Base-by-base conservation (phyloP, 2,113 vertebrate genomes). In the Galbula dea region DNA sequence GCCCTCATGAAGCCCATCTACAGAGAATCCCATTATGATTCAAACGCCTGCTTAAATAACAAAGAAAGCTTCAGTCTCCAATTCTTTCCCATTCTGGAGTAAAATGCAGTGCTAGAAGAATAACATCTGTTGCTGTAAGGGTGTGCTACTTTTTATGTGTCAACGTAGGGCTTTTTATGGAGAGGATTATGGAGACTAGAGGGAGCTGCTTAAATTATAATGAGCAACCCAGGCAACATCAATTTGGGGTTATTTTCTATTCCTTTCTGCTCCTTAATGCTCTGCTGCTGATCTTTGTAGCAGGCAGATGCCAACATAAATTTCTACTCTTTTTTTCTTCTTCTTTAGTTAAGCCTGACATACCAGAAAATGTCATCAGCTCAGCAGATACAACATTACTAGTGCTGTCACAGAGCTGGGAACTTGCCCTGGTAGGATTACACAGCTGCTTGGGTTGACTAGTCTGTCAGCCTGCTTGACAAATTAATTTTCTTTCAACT, bases 401-500 rank as follows among this genome's bases (percentile, higher is more conserved):
- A 26, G 62, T 30, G 71, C 43, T 91, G 67, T 45, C 61, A 61
- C 54, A 41, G 72, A 59, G 68, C 41, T 91, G 63, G 90, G 85
- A 86, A 46, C 55, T 77, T 88, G 85, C 63, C 76, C 63, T 80
- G 23, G 37, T 54, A 59, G 83, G 75, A 94, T 95, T 83, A 94
- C 16, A n/a, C 46, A 54, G 72, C 75, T 88, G 37, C 72, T 71
- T 59, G 32, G 37, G 45, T 65, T 83, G 74, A 72, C 58, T 45
- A 63, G 7, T 55, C 66, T 84, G 74, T 83, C 82, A 89, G 34
- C 13, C 41, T 4, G 6, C 67, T 94, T 88, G 78, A 89, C 52
- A 90, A 92, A 93, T 43, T 81, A 10, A 57, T 96, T 94, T 88
- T 57, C 57, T 93, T 83, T 82, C 72, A 76, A 86, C 67, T 72